Evolutionary conservation across 1,140 invertebrate species (phyloP), one percentile per base, ranked within the genome.

Genomic region (Asobara japonica): DNA sequence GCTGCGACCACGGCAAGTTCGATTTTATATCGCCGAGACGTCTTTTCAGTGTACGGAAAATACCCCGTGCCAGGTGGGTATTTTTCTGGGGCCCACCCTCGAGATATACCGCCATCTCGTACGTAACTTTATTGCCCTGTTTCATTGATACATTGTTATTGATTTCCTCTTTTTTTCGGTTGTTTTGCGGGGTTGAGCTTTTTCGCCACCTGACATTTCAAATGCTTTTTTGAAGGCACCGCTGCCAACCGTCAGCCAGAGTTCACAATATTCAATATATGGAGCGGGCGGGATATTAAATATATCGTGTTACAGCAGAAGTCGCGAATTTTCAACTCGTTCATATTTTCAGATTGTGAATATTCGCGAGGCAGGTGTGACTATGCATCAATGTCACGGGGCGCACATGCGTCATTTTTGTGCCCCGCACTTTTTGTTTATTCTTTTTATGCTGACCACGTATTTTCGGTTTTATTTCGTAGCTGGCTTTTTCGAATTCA

Each of bases 131-230:
- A 62, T 62, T 62, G 60, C 29, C 13, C 60, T 62, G 29, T 62
- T 62, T 62, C 60, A 62, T 62, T 62, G 60, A 62, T 62, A 62
- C 60, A 62, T 62, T 62, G 60, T 62, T 62, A 62, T 62, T 62
- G 60, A 62, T 62, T 30, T 30, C 27, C 6, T 3, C 7, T 29
- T 29, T 62, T 62, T 62, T 62, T 31, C n/a, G 25, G n/a, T 62
- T 30, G 60, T 30, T 62, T 62, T 62, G 30, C 1, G 41, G 13
- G 2, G n/a, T 7, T 29, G 1, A n/a, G 3, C 1, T 13, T 62
- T 29, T 62, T 62, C 27, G 11, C 18, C 60, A 56, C 22, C 25
- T 62, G 27, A 10, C 25, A 31, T 62, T 31, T 31, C 11, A 62
- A 36, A 36, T 36, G 5, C 31, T 36, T 36, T 36, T 36, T 36